Evolutionary conservation across 1,140 invertebrate species (phyloP), one percentile per base, ranked within the genome.

Genomic region (Coelopa frigida): DNA sequence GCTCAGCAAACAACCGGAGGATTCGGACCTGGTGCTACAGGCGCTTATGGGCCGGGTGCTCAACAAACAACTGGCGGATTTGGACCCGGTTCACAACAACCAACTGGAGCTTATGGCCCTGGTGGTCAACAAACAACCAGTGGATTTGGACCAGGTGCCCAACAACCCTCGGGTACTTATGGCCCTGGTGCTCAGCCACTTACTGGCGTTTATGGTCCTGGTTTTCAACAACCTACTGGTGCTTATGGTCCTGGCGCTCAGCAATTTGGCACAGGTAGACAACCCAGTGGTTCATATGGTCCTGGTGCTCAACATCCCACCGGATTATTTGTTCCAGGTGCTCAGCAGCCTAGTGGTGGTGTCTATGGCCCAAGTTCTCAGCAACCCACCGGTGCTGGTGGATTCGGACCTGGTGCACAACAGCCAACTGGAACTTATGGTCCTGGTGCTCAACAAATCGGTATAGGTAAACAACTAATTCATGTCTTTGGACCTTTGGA

Each of bases 1-100:
- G n/a, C n/a, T n/a, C n/a, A n/a, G n/a, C n/a, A n/a, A n/a, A n/a
- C n/a, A n/a, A n/a, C n/a, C n/a, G n/a, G n/a, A n/a, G n/a, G n/a
- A n/a, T n/a, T 8, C n/a, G 46, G 32, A 10, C 45, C 23, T 27
- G 39, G 36, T 24, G 45, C 44, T 21, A 43, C 41, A 43, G 41
- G 51, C 2, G 23, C 50, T 21, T 50, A 49, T 6, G 49, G 57
- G 27, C 17, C 46, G 22, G 18, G 29, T 10, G 31, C 20, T 17
- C 26, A 39, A 32, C 26, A 7, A 10, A 10, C 43, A 21, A 23
- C 32, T 18, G 26, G 43, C 36, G 18, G 10, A 29, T 10, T 14
- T 29, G 27, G 27, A 29, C 27, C 27, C 14, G 27, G 27, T 29
- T 15, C 11, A 18, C 3, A 12, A 22, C 36, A 33, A 17, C 38